A percentile compares a stretch with the other conserved stretches of the same genome.
These are phyloP conservation scores for Ochlodes sylvanus DNA, from an alignment of 2,888 invertebrate species.

Conservation along the genomic window DNA sequence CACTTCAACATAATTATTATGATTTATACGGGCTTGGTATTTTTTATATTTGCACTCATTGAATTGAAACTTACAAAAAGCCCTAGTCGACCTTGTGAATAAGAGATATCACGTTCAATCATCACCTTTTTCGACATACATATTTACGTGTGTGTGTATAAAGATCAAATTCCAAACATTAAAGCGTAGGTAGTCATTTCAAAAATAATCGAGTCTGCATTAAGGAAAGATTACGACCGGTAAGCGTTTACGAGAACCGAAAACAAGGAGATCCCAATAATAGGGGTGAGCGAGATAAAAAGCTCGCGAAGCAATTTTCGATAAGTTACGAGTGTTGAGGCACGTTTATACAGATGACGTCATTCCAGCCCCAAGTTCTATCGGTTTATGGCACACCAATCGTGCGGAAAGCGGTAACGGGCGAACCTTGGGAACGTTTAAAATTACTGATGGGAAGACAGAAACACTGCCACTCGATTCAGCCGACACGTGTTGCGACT, in stretches of 20 bases:
- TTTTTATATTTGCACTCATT: too few relatives aligned
- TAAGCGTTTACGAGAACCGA: conserved; percentile 46
- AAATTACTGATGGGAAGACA: conserved; percentile 37
- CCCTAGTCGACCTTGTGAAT: too few relatives aligned
- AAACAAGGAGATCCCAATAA: conserved; percentile 53
- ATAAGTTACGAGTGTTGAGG: conserved; percentile 54
- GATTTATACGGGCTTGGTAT: too few relatives aligned
- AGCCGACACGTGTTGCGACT: conserved; percentile 37
- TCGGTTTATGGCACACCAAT: conserved; percentile 63
- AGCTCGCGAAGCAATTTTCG: conserved; percentile 52
- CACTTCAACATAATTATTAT: too few relatives aligned
- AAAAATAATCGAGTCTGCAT: conserved; percentile 43
- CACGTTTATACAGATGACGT: conserved; percentile 46
- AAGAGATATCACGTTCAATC: too few relatives aligned
- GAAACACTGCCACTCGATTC: conserved; percentile 37
- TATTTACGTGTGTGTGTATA: neutral
- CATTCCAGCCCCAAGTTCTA: conserved; percentile 48
- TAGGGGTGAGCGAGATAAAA: conserved; percentile 45
- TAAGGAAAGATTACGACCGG: conserved; percentile 45
- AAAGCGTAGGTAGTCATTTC: conserved; percentile 18
- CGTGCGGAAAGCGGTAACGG: conserved; percentile 69
- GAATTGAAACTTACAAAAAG: too few relatives aligned
- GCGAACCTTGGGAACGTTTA: conserved; percentile 35
- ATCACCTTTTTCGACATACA: too few relatives aligned
- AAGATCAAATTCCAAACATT: conserved; percentile 7